phyloP scores from a whole-genome alignment of 2,113 vertebrate species.

The Labeo catla region DNA sequence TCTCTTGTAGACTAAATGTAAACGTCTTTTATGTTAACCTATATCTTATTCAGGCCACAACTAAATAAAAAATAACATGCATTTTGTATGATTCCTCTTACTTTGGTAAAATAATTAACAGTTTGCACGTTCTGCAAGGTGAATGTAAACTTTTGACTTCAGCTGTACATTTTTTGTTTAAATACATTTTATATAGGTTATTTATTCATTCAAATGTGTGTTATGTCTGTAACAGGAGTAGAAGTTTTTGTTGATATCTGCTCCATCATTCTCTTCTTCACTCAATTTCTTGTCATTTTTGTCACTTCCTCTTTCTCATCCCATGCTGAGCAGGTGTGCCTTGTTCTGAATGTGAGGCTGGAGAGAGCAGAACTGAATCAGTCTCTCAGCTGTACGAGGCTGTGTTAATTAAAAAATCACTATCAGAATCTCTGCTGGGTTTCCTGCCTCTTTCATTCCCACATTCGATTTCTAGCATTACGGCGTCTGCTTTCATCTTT shows the following conservation, averaged over 20 bases:
- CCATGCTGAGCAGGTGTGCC: conserved; percentile 1
- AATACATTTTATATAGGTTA: too few species aligned
- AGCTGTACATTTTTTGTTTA: too few species aligned
- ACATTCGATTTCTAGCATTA: neutral
- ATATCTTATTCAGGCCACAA: too few species aligned
- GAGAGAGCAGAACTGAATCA: conserved; percentile 15
- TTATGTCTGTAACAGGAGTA: neutral
- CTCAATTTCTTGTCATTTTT: neutral
- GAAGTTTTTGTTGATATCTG: neutral
- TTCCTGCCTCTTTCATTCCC: conserved; percentile 6
- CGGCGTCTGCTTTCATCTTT: conserved; percentile 5
- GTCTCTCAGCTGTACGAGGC: neutral
- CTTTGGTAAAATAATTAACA: too few species aligned
- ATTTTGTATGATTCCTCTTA: too few species aligned
- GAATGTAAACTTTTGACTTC: too few species aligned
- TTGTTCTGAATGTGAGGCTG: conserved; percentile 31
- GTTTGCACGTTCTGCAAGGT: too few species aligned
- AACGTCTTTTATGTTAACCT: too few species aligned
- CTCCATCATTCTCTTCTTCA: neutral
- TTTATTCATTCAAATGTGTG: neutral
- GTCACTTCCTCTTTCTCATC: neutral
- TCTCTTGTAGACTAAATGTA: too few species aligned
- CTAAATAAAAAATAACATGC: too few species aligned
- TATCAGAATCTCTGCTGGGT: conserved; percentile 28
- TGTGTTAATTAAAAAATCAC: conserved; percentile 28